Conservation (phyloP, 2,888 invertebrate species). For the Lochmaea crataegi region DNA sequence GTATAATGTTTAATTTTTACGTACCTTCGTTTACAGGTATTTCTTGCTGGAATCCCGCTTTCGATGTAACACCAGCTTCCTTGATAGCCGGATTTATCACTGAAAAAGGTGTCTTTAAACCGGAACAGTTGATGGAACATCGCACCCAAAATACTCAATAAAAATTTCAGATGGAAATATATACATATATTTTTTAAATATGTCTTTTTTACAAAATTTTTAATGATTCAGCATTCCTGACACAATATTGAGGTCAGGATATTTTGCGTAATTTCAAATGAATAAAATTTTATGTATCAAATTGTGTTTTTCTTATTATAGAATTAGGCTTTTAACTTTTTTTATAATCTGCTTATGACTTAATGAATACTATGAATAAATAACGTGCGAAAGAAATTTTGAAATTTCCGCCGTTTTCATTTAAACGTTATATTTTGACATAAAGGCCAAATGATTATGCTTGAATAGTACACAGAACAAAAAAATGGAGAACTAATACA, state of each 20-base stretch:
- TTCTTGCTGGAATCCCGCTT: constrained; percentile 97
- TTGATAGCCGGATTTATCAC: constrained; percentile 96
- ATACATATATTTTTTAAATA: neutral
- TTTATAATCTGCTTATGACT: no score
- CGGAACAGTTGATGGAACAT: constrained; percentile 65
- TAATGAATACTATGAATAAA: no score
- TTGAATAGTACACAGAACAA: no score
- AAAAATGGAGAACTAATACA: no score
- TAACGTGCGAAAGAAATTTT: no score
- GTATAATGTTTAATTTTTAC: no score
- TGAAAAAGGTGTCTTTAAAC: constrained; percentile 87
- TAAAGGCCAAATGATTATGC: no score
- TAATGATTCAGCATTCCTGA: neutral
- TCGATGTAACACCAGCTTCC: constrained; percentile 95
- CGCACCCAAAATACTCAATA: constrained; percentile 38
- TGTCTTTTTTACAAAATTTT: neutral
- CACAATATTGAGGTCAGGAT: neutral
- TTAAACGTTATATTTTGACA: no score
- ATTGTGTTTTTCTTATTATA: neutral
- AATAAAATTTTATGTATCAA: neutral
- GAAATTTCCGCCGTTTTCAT: no score
- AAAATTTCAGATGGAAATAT: constrained; percentile 19
- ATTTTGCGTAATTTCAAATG: neutral
- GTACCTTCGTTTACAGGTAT: constrained; percentile 72
- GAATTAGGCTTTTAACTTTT: no score